phyloP scores from a whole-genome alignment of 2,113 vertebrate genomes.

The Oceanites oceanicus region DNA sequence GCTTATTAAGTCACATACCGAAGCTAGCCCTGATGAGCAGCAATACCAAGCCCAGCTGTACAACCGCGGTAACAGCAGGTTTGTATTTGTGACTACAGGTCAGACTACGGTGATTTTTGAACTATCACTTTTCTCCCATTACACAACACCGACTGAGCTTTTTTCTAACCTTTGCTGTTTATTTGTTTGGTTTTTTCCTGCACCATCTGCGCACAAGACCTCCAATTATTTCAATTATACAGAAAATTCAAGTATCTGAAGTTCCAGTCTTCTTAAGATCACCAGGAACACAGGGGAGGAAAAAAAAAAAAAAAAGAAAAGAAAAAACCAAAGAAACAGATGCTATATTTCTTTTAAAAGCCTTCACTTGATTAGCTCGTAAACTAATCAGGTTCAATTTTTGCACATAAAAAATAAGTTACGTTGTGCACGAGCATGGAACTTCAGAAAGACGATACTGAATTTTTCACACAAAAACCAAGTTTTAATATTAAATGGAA shows the following conservation, averaged over 20 bases:
- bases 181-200: background rate
- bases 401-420: background rate
- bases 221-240: background rate
- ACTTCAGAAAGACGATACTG: background rate
- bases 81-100: background rate
- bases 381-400: background rate
- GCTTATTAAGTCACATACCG: background rate
- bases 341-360: background rate
- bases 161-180: background rate
- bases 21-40: background rate
- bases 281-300: background rate
- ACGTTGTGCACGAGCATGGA: background rate
- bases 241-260: background rate
- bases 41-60: background rate
- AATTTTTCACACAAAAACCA: background rate
- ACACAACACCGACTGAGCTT: background rate
- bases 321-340: background rate
- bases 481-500: background rate
- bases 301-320: background rate
- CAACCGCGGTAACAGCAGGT: background rate
- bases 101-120: background rate
- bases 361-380: background rate
- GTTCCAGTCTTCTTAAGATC: background rate
- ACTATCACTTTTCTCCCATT: background rate
- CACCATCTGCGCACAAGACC: background rate